These are phyloP conservation scores for Eumaeus atala DNA, from an alignment of 1,140 invertebrate species.

Conservation along the genomic window DNA sequence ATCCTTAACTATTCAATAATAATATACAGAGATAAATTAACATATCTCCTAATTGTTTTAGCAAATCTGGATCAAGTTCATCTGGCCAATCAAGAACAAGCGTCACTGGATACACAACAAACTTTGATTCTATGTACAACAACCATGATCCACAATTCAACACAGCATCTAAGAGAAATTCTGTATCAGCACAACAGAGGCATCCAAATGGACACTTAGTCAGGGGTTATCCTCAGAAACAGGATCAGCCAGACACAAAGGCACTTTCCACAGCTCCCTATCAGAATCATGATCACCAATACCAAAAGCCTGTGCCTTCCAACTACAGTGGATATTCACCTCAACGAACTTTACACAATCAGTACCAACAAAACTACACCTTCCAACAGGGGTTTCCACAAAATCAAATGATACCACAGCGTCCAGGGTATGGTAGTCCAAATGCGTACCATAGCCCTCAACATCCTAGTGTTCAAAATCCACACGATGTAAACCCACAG, in stretches of 20 bases:
- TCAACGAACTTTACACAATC: conserved; percentile 43
- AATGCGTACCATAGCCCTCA: conserved; percentile 61
- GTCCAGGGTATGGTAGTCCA: conserved; percentile 47
- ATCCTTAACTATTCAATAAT: not conserved
- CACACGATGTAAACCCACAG: conserved; percentile 45
- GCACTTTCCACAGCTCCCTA: conserved; percentile 42
- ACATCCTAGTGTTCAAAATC: conserved; percentile 52
- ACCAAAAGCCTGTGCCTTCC: conserved; percentile 55
- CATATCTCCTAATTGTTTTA: conserved; percentile 38
- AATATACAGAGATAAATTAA: not conserved
- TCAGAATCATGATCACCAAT: conserved; percentile 66
- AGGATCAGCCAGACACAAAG: conserved; percentile 45
- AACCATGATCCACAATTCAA: conserved; percentile 56
- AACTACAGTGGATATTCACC: conserved; percentile 60
- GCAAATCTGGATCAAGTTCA: conserved; percentile 72
- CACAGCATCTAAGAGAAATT: conserved; percentile 52
- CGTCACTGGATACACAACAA: conserved; percentile 66
- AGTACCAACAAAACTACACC: conserved; percentile 57
- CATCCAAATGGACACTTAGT: conserved; percentile 53
- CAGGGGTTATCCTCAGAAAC: conserved; percentile 47
- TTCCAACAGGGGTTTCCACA: conserved; percentile 54
- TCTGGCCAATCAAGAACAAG: conserved; percentile 70
- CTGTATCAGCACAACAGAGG: conserved; percentile 46
- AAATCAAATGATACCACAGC: conserved; percentile 49
- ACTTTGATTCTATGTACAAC: conserved; percentile 61